Evolutionary conservation across 2,113 vertebrate species (phyloP), one percentile per base, ranked within the genome.

Genomic region (Atractosteus spatula): DNA sequence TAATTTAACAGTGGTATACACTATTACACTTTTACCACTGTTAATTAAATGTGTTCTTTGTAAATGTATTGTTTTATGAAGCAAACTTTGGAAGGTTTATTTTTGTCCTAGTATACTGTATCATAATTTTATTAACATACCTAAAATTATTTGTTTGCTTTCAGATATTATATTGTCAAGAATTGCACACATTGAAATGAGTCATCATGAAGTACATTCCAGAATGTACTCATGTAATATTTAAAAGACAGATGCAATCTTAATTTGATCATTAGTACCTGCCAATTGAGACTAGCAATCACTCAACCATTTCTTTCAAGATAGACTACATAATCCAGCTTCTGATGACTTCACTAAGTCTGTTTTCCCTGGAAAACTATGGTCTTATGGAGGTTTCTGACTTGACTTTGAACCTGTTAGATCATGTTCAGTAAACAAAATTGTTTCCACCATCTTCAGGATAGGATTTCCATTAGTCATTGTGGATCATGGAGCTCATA

Each of bases 331-430:
- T 7, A 51, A 10, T 10, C 47, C 47, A 51, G 47, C 1, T 29
- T 29, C 29, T 29, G 29, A 29, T 29, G 29, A 29, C 29, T 29
- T 29, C 29, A 29, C 29, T 29, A 29, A 29, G 43, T 55, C 71
- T 77, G 59, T 72, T 45, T 45, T 66, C 41, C 73, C 72, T 71
- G 71, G 71, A 77, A 71, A 65, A 71, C 55, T 62, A 67, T 73
- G 55, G 73, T 74, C 73, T 68, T 71, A 67, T 75, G 47, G 73
- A 66, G 56, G 55, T 55, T 41, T 66, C 72, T 69, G 45, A 69
- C 70, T 29, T 29, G 29, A 29, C 29, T 29, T 29, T 29, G 29
- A 29, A 29, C 29, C 29, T 29, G 29, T 29, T 29, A 29, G 29
- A 29, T 29, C 29, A 29, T 29, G 29, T 29, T 29, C 29, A 29